These are phyloP conservation scores for Trinorchestia longiramus DNA, from an alignment of 1,140 invertebrate genomes.

Conservation along the genomic window DNA sequence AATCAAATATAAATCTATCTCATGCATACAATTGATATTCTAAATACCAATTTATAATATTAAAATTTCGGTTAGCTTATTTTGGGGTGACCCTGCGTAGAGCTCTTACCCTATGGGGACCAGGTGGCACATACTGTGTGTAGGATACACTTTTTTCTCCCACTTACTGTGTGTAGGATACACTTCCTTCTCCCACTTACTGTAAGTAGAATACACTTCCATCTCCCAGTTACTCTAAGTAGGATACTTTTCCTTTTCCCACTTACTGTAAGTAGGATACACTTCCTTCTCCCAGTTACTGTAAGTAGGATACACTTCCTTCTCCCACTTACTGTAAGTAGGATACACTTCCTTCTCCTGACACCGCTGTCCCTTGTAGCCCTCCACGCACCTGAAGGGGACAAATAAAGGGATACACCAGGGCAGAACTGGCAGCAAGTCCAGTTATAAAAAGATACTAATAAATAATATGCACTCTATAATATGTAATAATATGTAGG, in stretches of 20 bases:
- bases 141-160: background rate
- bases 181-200: background rate
- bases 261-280: background rate
- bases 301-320: background rate
- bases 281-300: no score
- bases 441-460: no score
- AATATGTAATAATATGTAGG: no score
- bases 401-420: background rate
- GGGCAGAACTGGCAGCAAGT: no score
- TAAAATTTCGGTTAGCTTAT: no score
- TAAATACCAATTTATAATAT: no score
- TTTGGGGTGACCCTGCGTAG: no score
- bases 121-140: background rate
- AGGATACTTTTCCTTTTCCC: background rate
- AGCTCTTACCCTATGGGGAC: no score
- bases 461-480: no score
- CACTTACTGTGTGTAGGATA: background rate
- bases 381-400: constrained; percentile 60
- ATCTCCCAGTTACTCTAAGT: background rate
- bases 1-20: no score
- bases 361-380: constrained; percentile 64
- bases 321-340: background rate
- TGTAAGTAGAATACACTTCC: background rate
- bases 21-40: no score
- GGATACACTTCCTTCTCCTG: constrained; percentile 63